These are phyloP conservation scores for Phylloscopus trochiloides DNA, from an alignment of 2,113 vertebrate species.

Conservation along the genomic window DNA sequence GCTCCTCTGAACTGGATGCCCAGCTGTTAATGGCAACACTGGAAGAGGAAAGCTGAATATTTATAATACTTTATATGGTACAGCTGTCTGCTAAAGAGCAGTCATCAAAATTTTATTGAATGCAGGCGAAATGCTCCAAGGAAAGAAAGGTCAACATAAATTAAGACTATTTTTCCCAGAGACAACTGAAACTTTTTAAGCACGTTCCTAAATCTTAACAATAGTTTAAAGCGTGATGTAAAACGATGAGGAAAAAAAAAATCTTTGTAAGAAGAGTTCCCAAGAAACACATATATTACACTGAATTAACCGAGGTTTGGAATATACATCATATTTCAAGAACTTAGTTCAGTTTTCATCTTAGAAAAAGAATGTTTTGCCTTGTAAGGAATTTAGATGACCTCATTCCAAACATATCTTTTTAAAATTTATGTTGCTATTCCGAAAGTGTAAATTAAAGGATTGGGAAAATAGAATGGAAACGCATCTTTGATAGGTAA, in stretches of 20 bases:
- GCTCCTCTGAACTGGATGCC: constrained; percentile 79
- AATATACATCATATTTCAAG: constrained; percentile 12
- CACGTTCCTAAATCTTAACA: constrained; percentile 59
- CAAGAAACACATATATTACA: background rate
- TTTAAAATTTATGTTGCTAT: background rate
- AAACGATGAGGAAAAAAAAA: background rate
- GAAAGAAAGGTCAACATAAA: constrained; percentile 83
- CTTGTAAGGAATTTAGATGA: constrained; percentile 4
- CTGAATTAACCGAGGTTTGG: constrained; percentile 26
- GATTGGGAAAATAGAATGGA: background rate
- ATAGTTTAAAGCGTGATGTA: constrained; percentile 44
- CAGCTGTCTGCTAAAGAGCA: constrained; percentile 85
- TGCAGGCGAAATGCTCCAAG: constrained; percentile 75
- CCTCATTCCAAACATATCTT: background rate
- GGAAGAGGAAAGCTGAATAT: constrained; percentile 79
- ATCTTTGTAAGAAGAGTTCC: background rate
- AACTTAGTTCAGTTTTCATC: background rate
- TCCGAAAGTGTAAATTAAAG: constrained; percentile 1
- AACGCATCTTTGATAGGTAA: background rate
- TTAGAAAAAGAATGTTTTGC: constrained; percentile 15
- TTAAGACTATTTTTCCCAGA: constrained; percentile 75
- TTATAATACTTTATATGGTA: constrained; percentile 83
- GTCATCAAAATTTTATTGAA: constrained; percentile 84
- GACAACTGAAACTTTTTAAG: constrained; percentile 69
- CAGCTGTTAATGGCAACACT: constrained; percentile 83